phyloP scores from a whole-genome alignment of 2,797 vertebrate species.

The Diceros bicornis region DNA sequence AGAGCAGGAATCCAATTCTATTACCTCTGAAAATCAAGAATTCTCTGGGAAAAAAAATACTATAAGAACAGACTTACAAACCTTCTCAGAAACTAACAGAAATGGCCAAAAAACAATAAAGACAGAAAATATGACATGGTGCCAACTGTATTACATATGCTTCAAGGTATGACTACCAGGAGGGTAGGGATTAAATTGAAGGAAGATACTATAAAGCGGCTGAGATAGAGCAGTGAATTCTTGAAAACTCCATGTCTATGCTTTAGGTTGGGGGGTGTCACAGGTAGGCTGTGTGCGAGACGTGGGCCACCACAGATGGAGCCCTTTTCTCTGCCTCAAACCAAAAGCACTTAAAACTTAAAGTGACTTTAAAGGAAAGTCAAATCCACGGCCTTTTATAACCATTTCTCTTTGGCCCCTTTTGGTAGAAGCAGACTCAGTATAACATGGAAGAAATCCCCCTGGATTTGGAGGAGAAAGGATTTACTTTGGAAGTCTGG shows the following conservation, averaged over 20 bases:
- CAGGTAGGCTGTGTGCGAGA: background rate
- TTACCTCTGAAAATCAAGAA: background rate
- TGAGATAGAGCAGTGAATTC: background rate
- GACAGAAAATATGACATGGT: background rate
- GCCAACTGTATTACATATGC: background rate
- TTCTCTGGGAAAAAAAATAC: background rate
- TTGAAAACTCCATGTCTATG: background rate
- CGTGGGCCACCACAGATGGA: background rate
- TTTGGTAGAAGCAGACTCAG: background rate
- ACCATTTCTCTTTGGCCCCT: background rate
- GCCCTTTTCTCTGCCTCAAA: background rate
- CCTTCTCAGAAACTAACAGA: background rate
- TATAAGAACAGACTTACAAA: background rate
- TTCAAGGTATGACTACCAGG: background rate
- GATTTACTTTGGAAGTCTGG: background rate
- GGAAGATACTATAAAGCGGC: background rate
- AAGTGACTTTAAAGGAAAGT: background rate
- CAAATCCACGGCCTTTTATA: background rate
- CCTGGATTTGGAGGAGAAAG: background rate
- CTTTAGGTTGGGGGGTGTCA: background rate
- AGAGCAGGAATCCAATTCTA: background rate
- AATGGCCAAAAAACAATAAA: background rate
- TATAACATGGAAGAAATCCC: background rate
- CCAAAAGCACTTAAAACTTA: background rate
- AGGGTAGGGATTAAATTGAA: background rate